Percentiles rank a stretch among this genome's conserved stretches.
Conservation (phyloP, 2,888 invertebrate genomes). For the Listrodromus nycthemerus region DNA sequence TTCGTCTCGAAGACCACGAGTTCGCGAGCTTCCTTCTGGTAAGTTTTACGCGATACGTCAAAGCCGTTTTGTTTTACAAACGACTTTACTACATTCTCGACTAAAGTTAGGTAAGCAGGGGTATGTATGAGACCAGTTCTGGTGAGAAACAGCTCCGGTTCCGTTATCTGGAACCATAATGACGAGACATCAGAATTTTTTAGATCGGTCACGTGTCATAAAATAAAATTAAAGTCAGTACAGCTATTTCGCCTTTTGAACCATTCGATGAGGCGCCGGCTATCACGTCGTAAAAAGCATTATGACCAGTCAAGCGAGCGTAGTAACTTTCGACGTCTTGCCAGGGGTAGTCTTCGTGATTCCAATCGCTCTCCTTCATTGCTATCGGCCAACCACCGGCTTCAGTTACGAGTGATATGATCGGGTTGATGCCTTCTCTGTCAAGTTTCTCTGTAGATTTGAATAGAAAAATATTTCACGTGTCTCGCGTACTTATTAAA, state of each 20-base stretch:
- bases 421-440: conserved; percentile 86
- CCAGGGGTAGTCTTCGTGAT: conserved; percentile 57
- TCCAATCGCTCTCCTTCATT: conserved; percentile 59
- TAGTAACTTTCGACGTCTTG: conserved; percentile 67
- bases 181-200: neutral
- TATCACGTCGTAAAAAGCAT: neutral
- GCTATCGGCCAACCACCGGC: conserved; percentile 71
- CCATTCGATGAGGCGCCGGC: neutral
- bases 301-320: conserved; percentile 52
- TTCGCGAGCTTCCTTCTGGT: neutral
- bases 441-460: conserved; percentile 83
- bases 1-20: neutral
- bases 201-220: neutral
- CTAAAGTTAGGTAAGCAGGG: neutral
- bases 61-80: neutral
- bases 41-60: neutral
- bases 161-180: neutral
- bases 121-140: neutral
- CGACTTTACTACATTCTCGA: neutral
- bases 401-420: conserved; percentile 85
- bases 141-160: neutral
- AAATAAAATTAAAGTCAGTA: conserved; percentile 2
- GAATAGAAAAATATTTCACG: neutral
- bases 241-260: neutral
- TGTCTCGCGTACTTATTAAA: neutral